Percentiles rank a stretch among this genome's conserved stretches.
These are phyloP conservation scores for Portunus trituberculatus DNA, from an alignment of 1,140 invertebrate genomes.

Conservation along the genomic window DNA sequence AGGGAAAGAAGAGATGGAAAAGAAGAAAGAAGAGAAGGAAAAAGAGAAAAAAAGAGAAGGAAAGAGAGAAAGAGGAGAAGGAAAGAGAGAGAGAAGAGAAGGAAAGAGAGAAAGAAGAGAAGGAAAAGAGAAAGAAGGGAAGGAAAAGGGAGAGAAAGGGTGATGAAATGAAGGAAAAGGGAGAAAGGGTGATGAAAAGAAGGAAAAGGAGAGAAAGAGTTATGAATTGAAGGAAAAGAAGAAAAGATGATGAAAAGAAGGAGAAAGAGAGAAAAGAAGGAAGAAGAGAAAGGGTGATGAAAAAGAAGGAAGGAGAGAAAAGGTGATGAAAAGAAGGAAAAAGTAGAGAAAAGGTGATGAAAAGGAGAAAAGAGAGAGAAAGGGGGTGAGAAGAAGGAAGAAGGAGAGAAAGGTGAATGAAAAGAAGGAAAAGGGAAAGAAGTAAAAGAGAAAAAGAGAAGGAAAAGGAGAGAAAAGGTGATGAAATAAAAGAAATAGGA, in stretches of 20 bases:
- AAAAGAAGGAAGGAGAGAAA: no score
- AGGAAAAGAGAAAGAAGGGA: conserved; percentile 10
- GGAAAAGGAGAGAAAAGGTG: no score
- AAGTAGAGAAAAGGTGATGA: no score
- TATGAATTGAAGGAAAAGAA: neutral
- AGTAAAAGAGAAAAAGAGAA: no score
- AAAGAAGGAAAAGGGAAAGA: no score
- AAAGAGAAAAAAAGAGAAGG: neutral
- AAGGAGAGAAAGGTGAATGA: no score
- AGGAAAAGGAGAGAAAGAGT: neutral
- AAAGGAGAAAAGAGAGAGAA: no score
- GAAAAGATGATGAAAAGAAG: no score
- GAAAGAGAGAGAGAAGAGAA: neutral
- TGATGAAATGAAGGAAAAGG: neutral
- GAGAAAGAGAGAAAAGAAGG: no score
- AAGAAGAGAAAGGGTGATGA: no score
- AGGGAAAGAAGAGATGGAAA: neutral
- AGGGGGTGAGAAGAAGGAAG: no score
- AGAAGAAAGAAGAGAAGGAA: neutral
- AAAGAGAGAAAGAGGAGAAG: neutral
- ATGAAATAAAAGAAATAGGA: neutral
- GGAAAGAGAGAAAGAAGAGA: neutral
- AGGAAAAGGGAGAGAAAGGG: conserved; percentile 30
- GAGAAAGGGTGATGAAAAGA: neutral
- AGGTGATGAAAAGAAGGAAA: no score